Evolutionary conservation across 1,140 invertebrate genomes (phyloP).

Genomic region (Mylabris phalerata): DNA sequence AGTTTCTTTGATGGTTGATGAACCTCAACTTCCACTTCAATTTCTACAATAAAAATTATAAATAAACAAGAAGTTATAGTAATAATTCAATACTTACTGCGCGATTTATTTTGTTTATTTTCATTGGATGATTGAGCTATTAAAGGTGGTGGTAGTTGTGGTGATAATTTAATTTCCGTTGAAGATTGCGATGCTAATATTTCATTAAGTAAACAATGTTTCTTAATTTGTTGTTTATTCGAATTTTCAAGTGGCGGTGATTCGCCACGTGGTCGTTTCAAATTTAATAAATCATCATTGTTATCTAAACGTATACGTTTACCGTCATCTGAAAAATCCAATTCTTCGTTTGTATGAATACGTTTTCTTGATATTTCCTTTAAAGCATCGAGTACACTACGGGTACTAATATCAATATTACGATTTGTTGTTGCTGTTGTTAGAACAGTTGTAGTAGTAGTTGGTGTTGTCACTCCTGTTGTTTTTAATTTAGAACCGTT

Average conservation of each 20-base stretch:
- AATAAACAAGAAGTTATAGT: no score
- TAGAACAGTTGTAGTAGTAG: background rate
- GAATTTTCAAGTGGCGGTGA: background rate
- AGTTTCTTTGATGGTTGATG: no score
- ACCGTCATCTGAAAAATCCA: background rate
- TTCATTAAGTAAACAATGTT: background rate
- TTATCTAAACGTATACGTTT: background rate
- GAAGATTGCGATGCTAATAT: no score
- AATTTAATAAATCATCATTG: background rate
- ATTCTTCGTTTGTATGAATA: background rate
- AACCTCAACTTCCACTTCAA: no score
- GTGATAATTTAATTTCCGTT: no score
- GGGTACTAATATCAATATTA: background rate
- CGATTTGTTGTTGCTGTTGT: background rate
- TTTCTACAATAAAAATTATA: no score
- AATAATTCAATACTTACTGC: no score
- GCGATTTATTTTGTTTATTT: no score
- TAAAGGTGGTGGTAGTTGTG: no score
- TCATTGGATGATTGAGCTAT: no score
- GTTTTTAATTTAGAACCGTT: background rate
- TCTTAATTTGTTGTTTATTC: background rate
- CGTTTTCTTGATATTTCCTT: background rate
- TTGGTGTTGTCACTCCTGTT: no score
- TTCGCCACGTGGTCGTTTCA: background rate
- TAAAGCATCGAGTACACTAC: background rate